Evolutionary conservation across 2,113 vertebrate genomes (phyloP), one percentile per base, ranked within the genome.

Genomic region (Tachysurus vachellii): DNA sequence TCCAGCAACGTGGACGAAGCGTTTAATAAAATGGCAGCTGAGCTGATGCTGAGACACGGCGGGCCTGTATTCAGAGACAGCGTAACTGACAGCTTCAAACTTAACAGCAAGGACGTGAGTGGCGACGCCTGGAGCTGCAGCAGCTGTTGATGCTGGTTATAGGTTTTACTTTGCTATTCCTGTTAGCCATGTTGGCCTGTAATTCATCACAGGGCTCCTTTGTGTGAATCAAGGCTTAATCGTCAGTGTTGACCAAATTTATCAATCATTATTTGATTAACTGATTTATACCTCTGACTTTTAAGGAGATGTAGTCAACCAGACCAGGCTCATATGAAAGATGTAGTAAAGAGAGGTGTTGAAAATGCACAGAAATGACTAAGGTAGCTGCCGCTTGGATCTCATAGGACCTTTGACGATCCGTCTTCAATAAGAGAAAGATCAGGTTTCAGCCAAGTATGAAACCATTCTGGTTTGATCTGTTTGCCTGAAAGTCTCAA

Each of bases 1-100:
- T 95, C 96, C 28, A 96, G 94, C 93, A 97, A 97, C 0, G 96
- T 97, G 92, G 97, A 97, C 61, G 95, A 96, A 88, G 96, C 96
- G 17, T 97, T 97, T 90, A 90, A 94, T 87, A 94, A 96, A 91
- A 94, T 97, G 95, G 96, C 96, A 50, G 94, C 93, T 0, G 97
- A 97, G 92, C 95, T 97, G 54, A 96, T 97, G 92, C 86, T 97
- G 91, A 92, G 96, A 81, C 96, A 97, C 0, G 97, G 96, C 0
- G 97, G 97, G 36, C 96, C 96, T 3, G 86, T 97, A 93, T 95
- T 97, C 94, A 95, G 92, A 16, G 96, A 97, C 90, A 95, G 94
- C 88, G 94, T 89, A 10, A 92, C 95, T 0, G 96, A 96, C 91
- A 95, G 94, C 93, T 96, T 97, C 91, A 97, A 97, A 91, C 96